A percentile compares a stretch with the other conserved stretches of the same genome.
Conservation (phyloP, 2,888 invertebrate genomes). For the Polymixis flavicincta region DNA sequence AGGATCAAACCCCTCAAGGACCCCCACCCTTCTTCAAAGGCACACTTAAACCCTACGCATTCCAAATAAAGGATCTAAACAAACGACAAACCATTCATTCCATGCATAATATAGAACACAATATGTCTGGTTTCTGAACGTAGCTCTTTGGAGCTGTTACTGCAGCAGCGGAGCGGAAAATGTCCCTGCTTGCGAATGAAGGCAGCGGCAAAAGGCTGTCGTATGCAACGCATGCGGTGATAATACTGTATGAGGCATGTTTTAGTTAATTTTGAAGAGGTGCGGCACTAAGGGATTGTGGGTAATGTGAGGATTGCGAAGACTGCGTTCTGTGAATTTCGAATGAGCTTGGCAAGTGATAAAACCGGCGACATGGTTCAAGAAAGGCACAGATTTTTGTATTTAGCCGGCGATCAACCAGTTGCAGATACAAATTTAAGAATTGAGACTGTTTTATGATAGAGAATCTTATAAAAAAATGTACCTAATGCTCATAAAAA, state of each 20-base stretch:
- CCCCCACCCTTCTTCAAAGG: not conserved
- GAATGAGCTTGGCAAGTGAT: not conserved
- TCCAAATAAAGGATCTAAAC: constrained; percentile 29
- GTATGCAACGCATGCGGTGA: constrained; percentile 50
- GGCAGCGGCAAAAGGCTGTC: constrained; percentile 69
- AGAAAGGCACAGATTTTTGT: not conserved
- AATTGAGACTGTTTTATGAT: too few species aligned
- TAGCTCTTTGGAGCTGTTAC: constrained; percentile 48
- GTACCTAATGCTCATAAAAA: too few species aligned
- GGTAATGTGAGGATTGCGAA: too few species aligned
- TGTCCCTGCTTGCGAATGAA: constrained; percentile 71
- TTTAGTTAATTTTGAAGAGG: constrained; percentile 53
- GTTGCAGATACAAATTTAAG: not conserved
- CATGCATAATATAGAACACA: constrained; percentile 24
- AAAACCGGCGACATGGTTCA: not conserved
- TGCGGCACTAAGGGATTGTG: constrained; percentile 14
- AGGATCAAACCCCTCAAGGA: too few species aligned
- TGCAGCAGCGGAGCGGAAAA: constrained; percentile 66
- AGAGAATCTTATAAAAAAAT: too few species aligned
- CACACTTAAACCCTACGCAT: not conserved
- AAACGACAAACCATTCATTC: constrained; percentile 26
- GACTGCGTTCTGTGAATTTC: not conserved
- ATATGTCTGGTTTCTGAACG: constrained; percentile 48
- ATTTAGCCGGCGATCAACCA: not conserved
- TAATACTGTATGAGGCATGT: constrained; percentile 38